Evolutionary conservation across 2,888 invertebrate species (phyloP).

Genomic region (Cerceris ruficornis): DNA sequence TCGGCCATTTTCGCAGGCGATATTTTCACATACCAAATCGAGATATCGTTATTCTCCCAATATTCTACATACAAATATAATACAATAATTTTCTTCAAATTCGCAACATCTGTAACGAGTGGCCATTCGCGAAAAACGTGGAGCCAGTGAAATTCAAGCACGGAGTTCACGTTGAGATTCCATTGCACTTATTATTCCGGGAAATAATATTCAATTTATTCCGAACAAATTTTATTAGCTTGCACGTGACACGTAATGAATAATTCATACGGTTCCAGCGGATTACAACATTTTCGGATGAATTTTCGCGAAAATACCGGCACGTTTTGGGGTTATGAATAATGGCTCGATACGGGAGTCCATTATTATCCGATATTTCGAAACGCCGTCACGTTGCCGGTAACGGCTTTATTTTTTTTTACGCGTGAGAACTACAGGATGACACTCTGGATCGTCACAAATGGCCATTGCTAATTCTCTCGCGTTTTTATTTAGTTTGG

Average conservation of each 20-base stretch:
- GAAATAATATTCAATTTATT: background rate
- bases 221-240: background rate
- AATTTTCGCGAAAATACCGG: constrained; percentile 7
- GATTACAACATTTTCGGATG: background rate
- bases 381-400: background rate
- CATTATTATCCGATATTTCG: constrained; percentile 15
- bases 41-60: background rate
- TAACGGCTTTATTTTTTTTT: constrained; percentile 11
- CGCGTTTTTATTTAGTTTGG: background rate
- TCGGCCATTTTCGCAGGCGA: constrained; percentile 4
- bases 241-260: background rate
- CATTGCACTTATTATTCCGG: background rate
- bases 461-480: background rate
- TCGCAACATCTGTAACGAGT: background rate
- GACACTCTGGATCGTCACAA: background rate
- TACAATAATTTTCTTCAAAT: background rate
- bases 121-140: background rate
- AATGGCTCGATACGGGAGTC: background rate
- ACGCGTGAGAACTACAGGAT: background rate
- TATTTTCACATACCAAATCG: background rate
- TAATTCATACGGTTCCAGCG: background rate
- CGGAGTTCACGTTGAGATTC: too few relatives aligned
- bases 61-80: background rate
- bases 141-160: too few relatives aligned
- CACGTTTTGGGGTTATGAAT: constrained; percentile 5